Conservation (phyloP, 2,113 vertebrate species). For the Crotalus viridis region DNA sequence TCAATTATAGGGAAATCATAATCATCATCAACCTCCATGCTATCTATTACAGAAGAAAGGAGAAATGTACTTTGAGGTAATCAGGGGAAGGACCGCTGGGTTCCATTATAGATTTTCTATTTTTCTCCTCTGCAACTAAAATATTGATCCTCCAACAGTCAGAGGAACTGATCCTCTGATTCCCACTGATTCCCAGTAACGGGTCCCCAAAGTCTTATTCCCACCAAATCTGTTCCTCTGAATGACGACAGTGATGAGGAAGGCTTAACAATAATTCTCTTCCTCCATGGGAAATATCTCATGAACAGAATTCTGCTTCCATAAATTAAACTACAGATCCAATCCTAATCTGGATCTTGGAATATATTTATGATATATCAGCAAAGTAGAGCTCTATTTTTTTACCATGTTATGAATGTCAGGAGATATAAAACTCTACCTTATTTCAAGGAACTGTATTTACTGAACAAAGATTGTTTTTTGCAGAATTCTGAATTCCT, state of each 20-base stretch:
- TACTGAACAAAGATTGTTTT: constrained; percentile 46
- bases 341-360: constrained; percentile 44
- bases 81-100: not conserved
- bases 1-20: not conserved
- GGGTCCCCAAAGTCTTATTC: not conserved
- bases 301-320: not conserved
- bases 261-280: not conserved
- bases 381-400: constrained; percentile 48
- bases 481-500: constrained; percentile 49
- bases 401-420: constrained; percentile 50
- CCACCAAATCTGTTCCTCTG: not conserved
- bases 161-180: not conserved
- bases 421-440: constrained; percentile 54
- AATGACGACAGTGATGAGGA: not conserved
- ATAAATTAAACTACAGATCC: not conserved
- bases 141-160: not conserved
- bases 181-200: not conserved
- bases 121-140: not conserved
- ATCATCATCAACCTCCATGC: not conserved
- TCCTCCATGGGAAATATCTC: not conserved
- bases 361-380: not conserved
- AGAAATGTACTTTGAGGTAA: not conserved
- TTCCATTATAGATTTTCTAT: not conserved
- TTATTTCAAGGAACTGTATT: constrained; percentile 58
- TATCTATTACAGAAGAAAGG: not conserved